phyloP scores from a whole-genome alignment of 2,797 vertebrate species.

The Ctenopoma kingsleyae region DNA sequence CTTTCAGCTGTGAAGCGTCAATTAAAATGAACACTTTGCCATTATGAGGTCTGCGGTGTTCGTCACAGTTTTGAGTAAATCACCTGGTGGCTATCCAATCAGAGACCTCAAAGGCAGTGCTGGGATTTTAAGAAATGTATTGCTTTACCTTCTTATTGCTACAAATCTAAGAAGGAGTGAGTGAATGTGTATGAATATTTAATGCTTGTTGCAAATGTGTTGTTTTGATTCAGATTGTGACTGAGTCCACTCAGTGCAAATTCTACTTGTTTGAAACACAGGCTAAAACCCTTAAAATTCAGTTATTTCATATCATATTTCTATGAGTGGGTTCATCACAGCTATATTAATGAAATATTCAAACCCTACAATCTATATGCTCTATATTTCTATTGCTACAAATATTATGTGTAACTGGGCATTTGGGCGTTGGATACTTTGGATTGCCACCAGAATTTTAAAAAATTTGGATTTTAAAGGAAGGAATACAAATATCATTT shows the following conservation, averaged over 20 bases:
- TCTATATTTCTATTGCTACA: not conserved
- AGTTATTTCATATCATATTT: too few species aligned
- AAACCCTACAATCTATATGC: not conserved
- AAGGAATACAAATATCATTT: too few species aligned
- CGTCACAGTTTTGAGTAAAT: slow-evolving; percentile 39
- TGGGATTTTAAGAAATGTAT: not conserved
- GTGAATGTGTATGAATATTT: not conserved
- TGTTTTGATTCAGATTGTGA: too few species aligned
- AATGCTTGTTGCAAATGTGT: not conserved
- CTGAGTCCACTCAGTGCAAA: too few species aligned
- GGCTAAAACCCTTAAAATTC: not conserved
- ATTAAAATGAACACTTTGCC: slow-evolving; percentile 45
- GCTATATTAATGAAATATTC: not conserved
- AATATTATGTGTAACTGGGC: not conserved
- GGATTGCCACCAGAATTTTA: too few species aligned
- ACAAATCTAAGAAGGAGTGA: not conserved
- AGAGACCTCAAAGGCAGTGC: not conserved
- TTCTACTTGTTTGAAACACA: too few species aligned
- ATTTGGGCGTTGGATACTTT: not conserved
- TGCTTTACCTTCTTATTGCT: not conserved
- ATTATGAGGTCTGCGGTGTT: slow-evolving; percentile 37
- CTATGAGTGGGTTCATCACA: not conserved
- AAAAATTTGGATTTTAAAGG: too few species aligned
- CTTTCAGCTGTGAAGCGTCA: slow-evolving; percentile 45
- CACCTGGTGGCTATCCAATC: slow-evolving; percentile 14